A percentile compares a stretch with the other conserved stretches of the same genome.
Evolutionary conservation across 1,140 invertebrate genomes (phyloP).

Genomic region (Microplitis mediator): DNA sequence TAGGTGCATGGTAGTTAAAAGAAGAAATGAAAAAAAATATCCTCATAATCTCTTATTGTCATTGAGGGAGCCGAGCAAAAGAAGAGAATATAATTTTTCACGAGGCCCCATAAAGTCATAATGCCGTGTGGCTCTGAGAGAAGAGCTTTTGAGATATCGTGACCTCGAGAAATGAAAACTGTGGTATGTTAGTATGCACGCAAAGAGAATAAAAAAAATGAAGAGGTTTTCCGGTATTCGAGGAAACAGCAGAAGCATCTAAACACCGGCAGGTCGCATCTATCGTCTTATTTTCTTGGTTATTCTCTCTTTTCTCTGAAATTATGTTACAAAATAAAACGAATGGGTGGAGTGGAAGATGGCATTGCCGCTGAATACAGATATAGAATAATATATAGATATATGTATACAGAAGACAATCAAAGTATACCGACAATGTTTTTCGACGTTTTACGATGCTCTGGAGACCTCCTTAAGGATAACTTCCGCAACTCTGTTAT

Average conservation of each 20-base stretch:
- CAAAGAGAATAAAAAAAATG: not conserved
- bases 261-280: not conserved
- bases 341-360: no score
- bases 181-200: not conserved
- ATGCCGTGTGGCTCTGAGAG: conserved; percentile 13
- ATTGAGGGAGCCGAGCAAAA: conserved; percentile 4
- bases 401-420: not conserved
- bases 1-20: not conserved
- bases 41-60: conserved; percentile 9
- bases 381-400: no score
- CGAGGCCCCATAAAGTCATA: conserved; percentile 38
- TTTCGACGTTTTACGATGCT: not conserved
- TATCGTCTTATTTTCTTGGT: not conserved
- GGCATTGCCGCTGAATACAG: no score
- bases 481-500: conserved; percentile 13
- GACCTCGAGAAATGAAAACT: conserved; percentile 1
- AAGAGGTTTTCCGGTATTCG: not conserved
- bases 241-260: not conserved
- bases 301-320: not conserved
- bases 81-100: conserved; percentile 16
- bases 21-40: conserved; percentile 24
- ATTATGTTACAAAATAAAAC: not conserved
- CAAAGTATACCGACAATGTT: conserved; percentile 2
- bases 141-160: not conserved
- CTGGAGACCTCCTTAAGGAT: not conserved